Percentiles rank a stretch among this genome's conserved stretches.
These are phyloP conservation scores for Dexiosoma caninum DNA, from an alignment of 2,888 invertebrate genomes.

Conservation along the genomic window DNA sequence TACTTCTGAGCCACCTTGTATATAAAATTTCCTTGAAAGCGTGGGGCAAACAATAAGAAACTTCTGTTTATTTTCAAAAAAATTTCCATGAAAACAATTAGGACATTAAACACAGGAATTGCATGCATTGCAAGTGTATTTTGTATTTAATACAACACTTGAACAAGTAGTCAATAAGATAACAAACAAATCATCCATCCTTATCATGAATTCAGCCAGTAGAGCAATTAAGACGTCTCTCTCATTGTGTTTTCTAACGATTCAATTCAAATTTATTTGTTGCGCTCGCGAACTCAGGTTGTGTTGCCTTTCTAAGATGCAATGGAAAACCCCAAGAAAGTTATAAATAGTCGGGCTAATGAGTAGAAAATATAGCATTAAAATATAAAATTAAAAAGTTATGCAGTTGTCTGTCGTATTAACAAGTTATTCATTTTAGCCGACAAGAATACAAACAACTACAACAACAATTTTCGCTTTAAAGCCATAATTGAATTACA, in stretches of 20 bases:
- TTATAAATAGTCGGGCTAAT: not conserved
- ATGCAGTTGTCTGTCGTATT: conserved; percentile 59
- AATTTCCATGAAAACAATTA: too few species aligned
- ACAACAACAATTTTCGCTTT: conserved; percentile 50
- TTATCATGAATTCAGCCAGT: not conserved
- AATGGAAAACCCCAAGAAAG: not conserved
- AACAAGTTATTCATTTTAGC: conserved; percentile 57
- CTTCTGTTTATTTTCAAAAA: too few species aligned
- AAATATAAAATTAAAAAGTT: conserved; percentile 36
- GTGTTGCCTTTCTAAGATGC: not conserved
- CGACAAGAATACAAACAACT: conserved; percentile 19
- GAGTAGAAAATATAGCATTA: conserved; percentile 26
- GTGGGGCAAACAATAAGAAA: too few species aligned
- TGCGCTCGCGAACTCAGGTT: conserved; percentile 2
- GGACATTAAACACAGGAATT: too few species aligned
- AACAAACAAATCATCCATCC: too few species aligned
- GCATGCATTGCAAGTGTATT: too few species aligned
- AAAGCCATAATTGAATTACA: conserved; percentile 47
- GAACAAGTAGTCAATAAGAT: too few species aligned
- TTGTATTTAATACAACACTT: too few species aligned
- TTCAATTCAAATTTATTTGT: not conserved
- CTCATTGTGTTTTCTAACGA: not conserved
- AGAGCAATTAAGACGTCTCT: not conserved
- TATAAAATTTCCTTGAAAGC: too few species aligned
- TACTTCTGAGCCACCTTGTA: too few species aligned